Percentiles rank a stretch among this genome's conserved stretches.
These are phyloP conservation scores for Achlya flavicornis DNA, from an alignment of 2,888 invertebrate species.

Conservation along the genomic window DNA sequence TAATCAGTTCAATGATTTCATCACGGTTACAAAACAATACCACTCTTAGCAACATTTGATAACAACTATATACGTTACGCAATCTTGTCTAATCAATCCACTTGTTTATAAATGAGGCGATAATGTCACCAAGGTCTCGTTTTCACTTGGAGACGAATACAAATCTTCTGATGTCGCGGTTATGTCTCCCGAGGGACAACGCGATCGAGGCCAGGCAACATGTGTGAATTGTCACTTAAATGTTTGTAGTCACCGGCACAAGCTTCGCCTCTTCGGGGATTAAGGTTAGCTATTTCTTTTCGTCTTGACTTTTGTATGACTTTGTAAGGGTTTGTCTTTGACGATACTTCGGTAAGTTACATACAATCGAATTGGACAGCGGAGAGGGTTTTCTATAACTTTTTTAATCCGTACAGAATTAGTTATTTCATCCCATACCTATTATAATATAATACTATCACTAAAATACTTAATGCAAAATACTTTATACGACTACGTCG, in stretches of 20 bases:
- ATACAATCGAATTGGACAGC: too few relatives aligned
- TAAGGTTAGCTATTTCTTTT: background rate
- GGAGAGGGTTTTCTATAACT: too few relatives aligned
- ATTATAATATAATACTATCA: too few relatives aligned
- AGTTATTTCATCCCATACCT: too few relatives aligned
- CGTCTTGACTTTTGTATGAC: too few relatives aligned
- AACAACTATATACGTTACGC: conserved; percentile 6
- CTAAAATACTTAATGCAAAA: too few relatives aligned
- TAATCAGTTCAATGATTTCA: background rate
- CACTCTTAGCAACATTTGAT: background rate
- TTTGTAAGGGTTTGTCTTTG: background rate
- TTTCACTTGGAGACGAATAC: background rate
- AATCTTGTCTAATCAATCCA: background rate
- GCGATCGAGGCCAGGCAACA: background rate
- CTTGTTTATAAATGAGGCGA: background rate
- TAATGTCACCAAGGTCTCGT: background rate
- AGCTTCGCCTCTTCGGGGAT: background rate
- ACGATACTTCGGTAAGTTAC: too few relatives aligned
- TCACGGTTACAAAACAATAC: background rate
- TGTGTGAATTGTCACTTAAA: background rate
- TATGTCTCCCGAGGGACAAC: background rate
- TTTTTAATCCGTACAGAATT: too few relatives aligned
- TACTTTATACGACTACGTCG: too few relatives aligned
- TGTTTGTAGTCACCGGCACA: background rate
- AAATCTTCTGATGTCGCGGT: background rate